These are phyloP conservation scores for Agrypnia vestita DNA, from an alignment of 1,140 invertebrate species.

Conservation along the genomic window DNA sequence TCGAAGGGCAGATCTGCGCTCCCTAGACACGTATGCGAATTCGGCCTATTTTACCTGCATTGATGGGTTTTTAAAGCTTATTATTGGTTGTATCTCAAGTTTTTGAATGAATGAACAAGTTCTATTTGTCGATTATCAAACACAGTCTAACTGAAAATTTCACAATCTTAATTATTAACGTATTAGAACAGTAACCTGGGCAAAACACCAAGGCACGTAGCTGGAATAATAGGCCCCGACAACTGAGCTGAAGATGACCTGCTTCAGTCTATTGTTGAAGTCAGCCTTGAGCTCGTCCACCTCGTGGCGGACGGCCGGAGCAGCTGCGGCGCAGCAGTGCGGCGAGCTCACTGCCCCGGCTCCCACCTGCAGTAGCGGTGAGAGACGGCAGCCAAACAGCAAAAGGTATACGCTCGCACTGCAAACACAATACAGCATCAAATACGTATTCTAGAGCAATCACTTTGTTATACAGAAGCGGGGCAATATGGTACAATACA, in stretches of 20 bases:
- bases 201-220: constrained; percentile 92
- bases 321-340: constrained; percentile 82
- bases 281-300: constrained; percentile 88
- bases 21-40: too few species aligned
- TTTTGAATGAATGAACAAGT: too few species aligned
- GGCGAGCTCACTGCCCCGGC: constrained; percentile 72
- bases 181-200: constrained; percentile 77
- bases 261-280: constrained; percentile 91
- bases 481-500: too few species aligned
- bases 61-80: too few species aligned
- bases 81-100: too few species aligned
- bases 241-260: constrained; percentile 91
- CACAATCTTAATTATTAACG: too few species aligned
- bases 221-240: constrained; percentile 93
- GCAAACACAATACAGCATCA: constrained; percentile 59
- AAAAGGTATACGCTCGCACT: constrained; percentile 89
- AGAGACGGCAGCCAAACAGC: constrained; percentile 84
- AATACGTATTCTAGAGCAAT: too few species aligned
- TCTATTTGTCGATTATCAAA: too few species aligned
- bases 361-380: constrained; percentile 80
- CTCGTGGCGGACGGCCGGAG: constrained; percentile 85
- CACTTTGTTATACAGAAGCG: too few species aligned
- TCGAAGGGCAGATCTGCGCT: too few species aligned
- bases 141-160: too few species aligned
- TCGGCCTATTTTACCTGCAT: too few species aligned